A percentile compares a stretch with the other conserved stretches of the same genome.
phyloP scores from a whole-genome alignment of 2,888 invertebrate species.

The Lepidochitona cinerea region DNA sequence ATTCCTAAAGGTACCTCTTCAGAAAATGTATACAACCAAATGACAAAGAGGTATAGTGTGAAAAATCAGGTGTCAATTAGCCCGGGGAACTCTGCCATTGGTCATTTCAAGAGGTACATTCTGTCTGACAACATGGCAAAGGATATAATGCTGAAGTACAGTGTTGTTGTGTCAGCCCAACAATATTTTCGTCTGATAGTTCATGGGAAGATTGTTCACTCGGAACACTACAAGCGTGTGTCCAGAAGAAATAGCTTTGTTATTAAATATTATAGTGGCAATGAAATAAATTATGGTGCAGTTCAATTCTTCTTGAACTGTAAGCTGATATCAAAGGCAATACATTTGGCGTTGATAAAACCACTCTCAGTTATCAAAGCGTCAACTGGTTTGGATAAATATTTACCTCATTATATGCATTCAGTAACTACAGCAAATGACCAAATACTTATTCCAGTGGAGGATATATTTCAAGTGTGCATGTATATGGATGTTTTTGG shows the following conservation, averaged over 20 bases:
- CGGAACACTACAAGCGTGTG: conserved; percentile 1
- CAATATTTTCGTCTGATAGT: not conserved
- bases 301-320: not conserved
- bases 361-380: not conserved
- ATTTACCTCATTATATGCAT: not conserved
- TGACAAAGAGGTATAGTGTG: not conserved
- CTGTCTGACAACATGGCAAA: not conserved
- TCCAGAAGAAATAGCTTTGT: conserved; percentile 11
- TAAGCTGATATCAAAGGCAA: not conserved
- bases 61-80: not conserved
- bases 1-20: not conserved
- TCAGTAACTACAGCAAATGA: not conserved
- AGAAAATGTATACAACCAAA: not conserved
- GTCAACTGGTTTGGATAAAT: not conserved
- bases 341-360: not conserved
- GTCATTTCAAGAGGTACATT: not conserved
- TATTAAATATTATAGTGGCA: not conserved
- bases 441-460: no score
- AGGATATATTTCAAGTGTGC: no score
- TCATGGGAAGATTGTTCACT: conserved; percentile 10
- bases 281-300: not conserved
- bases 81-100: not conserved
- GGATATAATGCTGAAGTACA: not conserved
- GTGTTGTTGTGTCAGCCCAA: not conserved
- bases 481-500: no score